These are phyloP conservation scores for Rhadina sibilatrix DNA, from an alignment of 2,113 vertebrate genomes.

Conservation along the genomic window DNA sequence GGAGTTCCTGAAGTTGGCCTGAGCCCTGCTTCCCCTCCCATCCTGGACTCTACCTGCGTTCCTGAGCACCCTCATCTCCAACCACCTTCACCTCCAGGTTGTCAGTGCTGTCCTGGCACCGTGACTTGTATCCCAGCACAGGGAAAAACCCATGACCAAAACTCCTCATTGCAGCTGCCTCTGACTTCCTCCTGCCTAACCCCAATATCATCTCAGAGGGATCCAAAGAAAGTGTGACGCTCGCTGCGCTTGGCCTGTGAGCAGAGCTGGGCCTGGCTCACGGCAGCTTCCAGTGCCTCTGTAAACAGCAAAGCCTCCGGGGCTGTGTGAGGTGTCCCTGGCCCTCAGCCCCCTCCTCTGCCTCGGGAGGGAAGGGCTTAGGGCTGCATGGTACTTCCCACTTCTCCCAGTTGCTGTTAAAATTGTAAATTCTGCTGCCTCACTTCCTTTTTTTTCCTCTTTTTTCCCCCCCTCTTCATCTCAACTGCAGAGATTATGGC, in stretches of 20 bases:
- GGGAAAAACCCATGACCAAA: conserved; percentile 76
- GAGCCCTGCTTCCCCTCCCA: conserved; percentile 12
- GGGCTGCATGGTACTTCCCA: background rate
- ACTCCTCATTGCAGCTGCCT: conserved; percentile 46
- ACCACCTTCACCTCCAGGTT: conserved; percentile 55
- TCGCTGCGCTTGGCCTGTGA: background rate
- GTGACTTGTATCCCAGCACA: background rate
- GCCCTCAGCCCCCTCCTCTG: background rate
- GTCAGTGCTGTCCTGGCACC: conserved; percentile 43
- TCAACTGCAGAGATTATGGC: background rate
- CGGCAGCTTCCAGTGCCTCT: conserved; percentile 64
- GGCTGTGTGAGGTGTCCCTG: background rate
- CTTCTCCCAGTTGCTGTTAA: conserved; percentile 11
- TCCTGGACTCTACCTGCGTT: conserved; percentile 54
- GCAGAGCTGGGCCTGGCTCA: conserved; percentile 36
- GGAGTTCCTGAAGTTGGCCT: conserved; percentile 92
- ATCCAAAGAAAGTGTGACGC: conserved; percentile 1
- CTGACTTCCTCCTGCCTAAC: background rate
- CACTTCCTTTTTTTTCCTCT: background rate
- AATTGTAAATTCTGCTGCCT: conserved; percentile 28
- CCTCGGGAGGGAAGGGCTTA: background rate
- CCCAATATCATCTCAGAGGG: conserved; percentile 2
- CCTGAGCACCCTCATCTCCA: conserved; percentile 54
- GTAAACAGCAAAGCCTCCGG: conserved; percentile 44
- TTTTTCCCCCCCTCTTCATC: background rate